These are phyloP conservation scores for Poeciliopsis occidentalis DNA, from an alignment of 2,113 vertebrate species.

Conservation along the genomic window DNA sequence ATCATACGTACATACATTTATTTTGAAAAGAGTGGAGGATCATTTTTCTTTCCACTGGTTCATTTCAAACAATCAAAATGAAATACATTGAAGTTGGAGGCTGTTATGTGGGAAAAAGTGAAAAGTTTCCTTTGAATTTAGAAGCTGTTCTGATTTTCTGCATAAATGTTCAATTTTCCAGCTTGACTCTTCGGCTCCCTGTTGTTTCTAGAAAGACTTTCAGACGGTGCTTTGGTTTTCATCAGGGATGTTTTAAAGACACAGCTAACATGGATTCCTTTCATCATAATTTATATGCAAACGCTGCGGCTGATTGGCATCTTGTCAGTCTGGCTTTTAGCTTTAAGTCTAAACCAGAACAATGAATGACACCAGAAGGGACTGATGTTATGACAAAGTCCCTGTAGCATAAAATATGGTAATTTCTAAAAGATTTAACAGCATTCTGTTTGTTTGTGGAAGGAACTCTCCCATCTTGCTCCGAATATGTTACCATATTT, in stretches of 20 bases:
- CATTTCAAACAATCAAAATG: too few species aligned
- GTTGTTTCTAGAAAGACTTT: constrained; percentile 44
- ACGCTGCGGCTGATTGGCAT: constrained; percentile 48
- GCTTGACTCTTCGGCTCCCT: constrained; percentile 38
- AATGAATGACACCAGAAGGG: constrained; percentile 28
- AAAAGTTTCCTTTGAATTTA: background rate
- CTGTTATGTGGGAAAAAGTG: too few species aligned
- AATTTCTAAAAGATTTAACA: constrained; percentile 22
- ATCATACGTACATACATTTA: too few species aligned
- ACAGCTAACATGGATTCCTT: constrained; percentile 51
- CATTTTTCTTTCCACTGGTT: too few species aligned
- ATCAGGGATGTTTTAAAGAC: constrained; percentile 68
- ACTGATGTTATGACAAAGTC: constrained; percentile 32
- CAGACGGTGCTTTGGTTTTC: constrained; percentile 36
- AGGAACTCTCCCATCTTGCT: constrained; percentile 4
- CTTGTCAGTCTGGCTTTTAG: constrained; percentile 14
- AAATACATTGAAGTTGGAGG: too few species aligned
- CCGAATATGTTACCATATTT: constrained; percentile 29
- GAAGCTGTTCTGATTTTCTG: constrained; percentile 19
- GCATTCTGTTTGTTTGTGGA: constrained; percentile 12
- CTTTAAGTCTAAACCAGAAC: constrained; percentile 24
- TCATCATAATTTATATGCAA: constrained; percentile 51
- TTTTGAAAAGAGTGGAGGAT: too few species aligned
- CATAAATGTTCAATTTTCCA: constrained; percentile 45
- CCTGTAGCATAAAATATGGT: constrained; percentile 28